Percentiles rank a stretch among this genome's conserved stretches.
Evolutionary conservation across 2,888 invertebrate genomes (phyloP).

Genomic region (Polydrusus pterygomalis): DNA sequence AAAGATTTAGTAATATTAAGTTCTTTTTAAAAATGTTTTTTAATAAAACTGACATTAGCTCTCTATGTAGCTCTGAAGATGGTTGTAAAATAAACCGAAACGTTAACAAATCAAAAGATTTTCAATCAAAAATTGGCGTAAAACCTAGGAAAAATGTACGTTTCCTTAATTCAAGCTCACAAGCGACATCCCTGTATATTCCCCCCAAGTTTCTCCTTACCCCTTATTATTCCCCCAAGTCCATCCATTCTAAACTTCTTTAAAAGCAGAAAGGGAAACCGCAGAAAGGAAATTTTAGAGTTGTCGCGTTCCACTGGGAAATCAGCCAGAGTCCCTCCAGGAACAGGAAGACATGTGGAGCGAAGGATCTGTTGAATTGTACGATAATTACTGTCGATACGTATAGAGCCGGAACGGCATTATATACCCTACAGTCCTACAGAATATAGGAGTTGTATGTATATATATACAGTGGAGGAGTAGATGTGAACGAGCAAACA

Average conservation of each 20-base stretch:
- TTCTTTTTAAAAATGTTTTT: too few relatives aligned
- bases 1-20: too few relatives aligned
- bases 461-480: too few relatives aligned
- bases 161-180: too few relatives aligned
- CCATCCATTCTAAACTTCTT: conserved; percentile 26
- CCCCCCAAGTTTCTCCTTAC: not conserved
- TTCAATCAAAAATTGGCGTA: too few relatives aligned
- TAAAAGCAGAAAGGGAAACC: conserved; percentile 26
- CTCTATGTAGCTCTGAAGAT: too few relatives aligned
- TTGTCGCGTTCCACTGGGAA: conserved; percentile 36
- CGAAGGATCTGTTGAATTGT: conserved; percentile 29
- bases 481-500: too few relatives aligned
- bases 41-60: too few relatives aligned
- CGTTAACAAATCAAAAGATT: too few relatives aligned
- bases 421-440: not conserved
- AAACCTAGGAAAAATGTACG: too few relatives aligned
- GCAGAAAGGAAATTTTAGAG: conserved; percentile 38
- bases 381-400: conserved; percentile 27
- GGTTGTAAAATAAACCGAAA: too few relatives aligned
- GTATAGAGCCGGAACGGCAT: not conserved
- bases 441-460: not conserved
- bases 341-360: conserved; percentile 28
- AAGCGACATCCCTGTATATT: not conserved
- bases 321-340: conserved; percentile 32
- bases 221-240: conserved; percentile 8